These are phyloP conservation scores for Rhyacophila evoluta DNA, from an alignment of 2,888 invertebrate genomes.

Conservation along the genomic window DNA sequence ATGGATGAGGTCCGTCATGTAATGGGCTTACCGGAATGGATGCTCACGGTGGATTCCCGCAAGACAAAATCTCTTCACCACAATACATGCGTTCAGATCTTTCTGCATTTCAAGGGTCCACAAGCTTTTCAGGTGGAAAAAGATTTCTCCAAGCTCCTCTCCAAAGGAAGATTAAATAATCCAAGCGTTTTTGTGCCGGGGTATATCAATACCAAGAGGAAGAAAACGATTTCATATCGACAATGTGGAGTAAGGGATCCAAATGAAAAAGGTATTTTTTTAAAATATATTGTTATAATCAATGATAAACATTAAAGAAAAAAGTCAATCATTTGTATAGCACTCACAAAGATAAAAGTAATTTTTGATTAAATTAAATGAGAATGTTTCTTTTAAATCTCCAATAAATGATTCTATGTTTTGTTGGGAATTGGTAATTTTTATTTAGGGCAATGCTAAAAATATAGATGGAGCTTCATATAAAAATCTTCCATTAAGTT, in stretches of 20 bases:
- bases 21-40: conserved; percentile 92
- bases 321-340: too few species aligned
- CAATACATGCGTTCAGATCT: conserved; percentile 85
- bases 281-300: too few species aligned
- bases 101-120: conserved; percentile 89
- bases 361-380: too few species aligned
- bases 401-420: too few species aligned
- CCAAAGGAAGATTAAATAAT: conserved; percentile 78
- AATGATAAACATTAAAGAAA: too few species aligned
- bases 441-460: too few species aligned
- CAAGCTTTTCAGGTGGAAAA: conserved; percentile 82
- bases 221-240: conserved; percentile 78
- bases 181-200: conserved; percentile 86
- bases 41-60: conserved; percentile 86
- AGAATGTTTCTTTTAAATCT: too few species aligned
- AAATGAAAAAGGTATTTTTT: conserved; percentile 72
- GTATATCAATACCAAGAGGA: conserved; percentile 77
- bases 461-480: too few species aligned
- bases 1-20: conserved; percentile 83
- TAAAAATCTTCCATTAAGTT: too few species aligned
- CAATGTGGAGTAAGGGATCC: conserved; percentile 83
- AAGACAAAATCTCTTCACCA: conserved; percentile 82
- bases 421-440: too few species aligned
- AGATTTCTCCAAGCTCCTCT: conserved; percentile 81
- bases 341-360: too few species aligned